Percentiles rank a stretch among this genome's conserved stretches.
These are phyloP conservation scores for Lypha dubia DNA, from an alignment of 2,888 invertebrate genomes.

Conservation along the genomic window DNA sequence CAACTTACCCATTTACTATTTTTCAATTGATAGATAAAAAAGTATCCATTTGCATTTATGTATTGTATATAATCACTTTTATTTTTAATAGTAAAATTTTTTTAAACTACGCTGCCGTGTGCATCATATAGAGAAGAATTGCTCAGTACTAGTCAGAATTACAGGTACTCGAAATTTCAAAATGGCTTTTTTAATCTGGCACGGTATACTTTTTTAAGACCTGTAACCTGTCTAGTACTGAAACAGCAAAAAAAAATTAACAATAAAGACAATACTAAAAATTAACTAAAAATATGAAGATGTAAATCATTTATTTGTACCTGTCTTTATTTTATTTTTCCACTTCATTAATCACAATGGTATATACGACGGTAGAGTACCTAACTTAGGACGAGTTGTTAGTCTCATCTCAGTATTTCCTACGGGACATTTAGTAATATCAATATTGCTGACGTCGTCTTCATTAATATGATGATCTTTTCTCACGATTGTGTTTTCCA, in stretches of 20 bases:
- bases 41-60: neutral
- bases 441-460: neutral
- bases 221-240: slow-evolving; percentile 31
- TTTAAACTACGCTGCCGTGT: neutral
- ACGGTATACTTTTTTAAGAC: neutral
- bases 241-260: slow-evolving; percentile 21
- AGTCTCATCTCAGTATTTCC: neutral
- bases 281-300: slow-evolving; percentile 52
- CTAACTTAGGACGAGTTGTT: slow-evolving; percentile 79
- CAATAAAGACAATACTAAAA: neutral
- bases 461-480: slow-evolving; percentile 35
- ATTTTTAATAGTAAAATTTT: slow-evolving; percentile 23
- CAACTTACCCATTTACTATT: neutral
- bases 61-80: slow-evolving; percentile 22
- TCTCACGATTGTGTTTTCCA: neutral
- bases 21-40: neutral
- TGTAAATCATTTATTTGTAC: slow-evolving; percentile 65
- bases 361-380: slow-evolving; percentile 81
- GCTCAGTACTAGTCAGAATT: slow-evolving; percentile 22
- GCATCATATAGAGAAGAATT: neutral
- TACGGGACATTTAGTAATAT: neutral
- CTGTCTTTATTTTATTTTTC: slow-evolving; percentile 54
- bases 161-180: slow-evolving; percentile 3
- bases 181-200: neutral
- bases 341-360: slow-evolving; percentile 76